These are phyloP conservation scores for Gastrophryne carolinensis DNA, from an alignment of 2,797 vertebrate species.

Conservation along the genomic window DNA sequence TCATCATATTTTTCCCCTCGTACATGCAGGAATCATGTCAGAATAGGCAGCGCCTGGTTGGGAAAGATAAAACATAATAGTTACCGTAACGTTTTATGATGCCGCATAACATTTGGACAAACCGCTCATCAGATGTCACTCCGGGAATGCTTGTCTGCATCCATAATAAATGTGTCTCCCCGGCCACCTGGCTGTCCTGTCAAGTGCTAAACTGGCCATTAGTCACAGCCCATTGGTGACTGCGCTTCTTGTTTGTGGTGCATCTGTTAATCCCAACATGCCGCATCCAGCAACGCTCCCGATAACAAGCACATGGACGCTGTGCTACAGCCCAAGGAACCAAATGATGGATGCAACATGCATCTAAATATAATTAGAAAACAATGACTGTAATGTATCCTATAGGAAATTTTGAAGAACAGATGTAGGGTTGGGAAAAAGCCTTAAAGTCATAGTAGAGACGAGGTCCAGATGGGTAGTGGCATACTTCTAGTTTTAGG, in stretches of 20 bases:
- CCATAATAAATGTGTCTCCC: constrained; percentile 15
- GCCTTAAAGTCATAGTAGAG: too few species aligned
- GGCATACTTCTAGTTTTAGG: too few species aligned
- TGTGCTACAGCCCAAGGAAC: neutral
- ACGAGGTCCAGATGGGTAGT: too few species aligned
- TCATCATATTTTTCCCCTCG: neutral
- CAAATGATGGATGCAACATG: neutral
- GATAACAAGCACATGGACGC: constrained; percentile 17
- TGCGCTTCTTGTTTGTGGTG: constrained; percentile 13
- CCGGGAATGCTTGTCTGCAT: neutral
- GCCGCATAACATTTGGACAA: constrained; percentile 9
- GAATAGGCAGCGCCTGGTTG: neutral
- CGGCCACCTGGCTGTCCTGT: constrained; percentile 39
- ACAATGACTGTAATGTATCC: too few species aligned
- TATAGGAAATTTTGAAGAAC: too few species aligned
- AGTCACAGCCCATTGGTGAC: constrained; percentile 38
- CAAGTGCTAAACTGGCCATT: constrained; percentile 33
- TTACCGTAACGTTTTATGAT: constrained; percentile 22
- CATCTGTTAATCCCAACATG: constrained; percentile 27
- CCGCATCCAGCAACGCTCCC: neutral
- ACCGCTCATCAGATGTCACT: neutral
- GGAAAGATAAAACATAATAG: constrained; percentile 19
- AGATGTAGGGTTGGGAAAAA: neutral
- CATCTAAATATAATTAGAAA: too few species aligned
- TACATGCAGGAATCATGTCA: neutral